A percentile compares a stretch with the other conserved stretches of the same genome.
These are phyloP conservation scores for Ceriagrion tenellum DNA, from an alignment of 2,888 invertebrate species.

Conservation along the genomic window DNA sequence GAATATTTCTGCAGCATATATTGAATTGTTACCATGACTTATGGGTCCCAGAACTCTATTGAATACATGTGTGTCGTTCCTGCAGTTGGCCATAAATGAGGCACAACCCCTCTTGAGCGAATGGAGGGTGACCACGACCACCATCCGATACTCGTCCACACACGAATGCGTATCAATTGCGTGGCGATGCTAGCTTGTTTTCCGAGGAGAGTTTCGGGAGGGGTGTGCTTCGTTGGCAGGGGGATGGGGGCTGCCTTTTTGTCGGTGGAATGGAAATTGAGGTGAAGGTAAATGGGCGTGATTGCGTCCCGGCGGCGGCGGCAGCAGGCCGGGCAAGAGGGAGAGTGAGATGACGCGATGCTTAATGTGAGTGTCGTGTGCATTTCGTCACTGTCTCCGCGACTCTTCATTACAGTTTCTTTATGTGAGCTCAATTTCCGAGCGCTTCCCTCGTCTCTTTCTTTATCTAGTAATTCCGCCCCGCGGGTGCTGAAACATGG, in stretches of 20 bases:
- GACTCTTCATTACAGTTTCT: conserved; percentile 5
- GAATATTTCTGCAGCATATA: too few relatives aligned
- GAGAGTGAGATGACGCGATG: not conserved
- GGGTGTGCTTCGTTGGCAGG: not conserved
- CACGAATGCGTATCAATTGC: not conserved
- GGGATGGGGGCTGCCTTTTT: not conserved
- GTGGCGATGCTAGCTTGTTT: not conserved
- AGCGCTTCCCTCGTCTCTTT: not conserved
- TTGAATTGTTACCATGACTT: too few relatives aligned
- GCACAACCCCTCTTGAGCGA: not conserved
- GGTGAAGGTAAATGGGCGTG: conserved; percentile 48
- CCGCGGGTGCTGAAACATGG: not conserved
- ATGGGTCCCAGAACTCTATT: too few relatives aligned
- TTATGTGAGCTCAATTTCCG: not conserved
- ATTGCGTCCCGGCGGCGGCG: not conserved
- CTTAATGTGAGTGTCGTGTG: not conserved
- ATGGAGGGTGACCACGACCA: not conserved
- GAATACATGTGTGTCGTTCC: too few relatives aligned
- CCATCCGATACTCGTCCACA: not conserved
- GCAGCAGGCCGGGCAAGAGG: not conserved
- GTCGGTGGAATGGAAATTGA: conserved; percentile 23
- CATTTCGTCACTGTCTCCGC: conserved; percentile 6
- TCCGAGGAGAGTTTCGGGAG: not conserved
- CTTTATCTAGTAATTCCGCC: not conserved
- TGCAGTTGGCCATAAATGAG: too few relatives aligned